Evolutionary conservation across 2,113 vertebrate genomes (phyloP).

Genomic region (Paramormyrops kingsleyae): DNA sequence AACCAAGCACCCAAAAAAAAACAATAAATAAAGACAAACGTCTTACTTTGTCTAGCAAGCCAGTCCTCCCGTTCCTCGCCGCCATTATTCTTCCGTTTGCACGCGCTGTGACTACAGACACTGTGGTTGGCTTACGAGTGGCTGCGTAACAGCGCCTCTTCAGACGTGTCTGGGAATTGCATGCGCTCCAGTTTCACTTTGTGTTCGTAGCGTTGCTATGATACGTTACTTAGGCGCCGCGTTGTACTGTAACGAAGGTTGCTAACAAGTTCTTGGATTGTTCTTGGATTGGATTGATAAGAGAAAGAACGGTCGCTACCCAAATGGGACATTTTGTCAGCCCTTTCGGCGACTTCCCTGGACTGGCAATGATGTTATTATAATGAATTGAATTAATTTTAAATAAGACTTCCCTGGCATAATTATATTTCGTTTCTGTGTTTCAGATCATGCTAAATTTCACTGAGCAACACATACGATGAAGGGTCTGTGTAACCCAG

Average conservation of each 20-base stretch:
- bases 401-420: not conserved
- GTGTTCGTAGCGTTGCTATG: constrained; percentile 14
- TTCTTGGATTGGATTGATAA: not conserved
- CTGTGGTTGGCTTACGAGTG: not conserved
- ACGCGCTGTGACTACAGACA: not conserved
- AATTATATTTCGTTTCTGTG: not conserved
- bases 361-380: not conserved
- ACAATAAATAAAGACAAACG: not conserved
- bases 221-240: not conserved
- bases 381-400: not conserved
- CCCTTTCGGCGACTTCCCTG: not conserved
- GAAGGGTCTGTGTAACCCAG: not conserved
- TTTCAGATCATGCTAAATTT: not conserved
- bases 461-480: not conserved
- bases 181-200: not conserved
- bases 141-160: not conserved
- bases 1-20: not conserved
- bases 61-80: not conserved
- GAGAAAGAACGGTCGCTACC: not conserved
- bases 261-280: not conserved
- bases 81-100: not conserved
- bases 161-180: not conserved
- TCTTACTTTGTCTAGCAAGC: constrained; percentile 7
- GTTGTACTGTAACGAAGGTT: not conserved
- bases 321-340: not conserved